Evolutionary conservation across 2,888 invertebrate genomes (phyloP).

Genomic region (Eupithecia tripunctaria): DNA sequence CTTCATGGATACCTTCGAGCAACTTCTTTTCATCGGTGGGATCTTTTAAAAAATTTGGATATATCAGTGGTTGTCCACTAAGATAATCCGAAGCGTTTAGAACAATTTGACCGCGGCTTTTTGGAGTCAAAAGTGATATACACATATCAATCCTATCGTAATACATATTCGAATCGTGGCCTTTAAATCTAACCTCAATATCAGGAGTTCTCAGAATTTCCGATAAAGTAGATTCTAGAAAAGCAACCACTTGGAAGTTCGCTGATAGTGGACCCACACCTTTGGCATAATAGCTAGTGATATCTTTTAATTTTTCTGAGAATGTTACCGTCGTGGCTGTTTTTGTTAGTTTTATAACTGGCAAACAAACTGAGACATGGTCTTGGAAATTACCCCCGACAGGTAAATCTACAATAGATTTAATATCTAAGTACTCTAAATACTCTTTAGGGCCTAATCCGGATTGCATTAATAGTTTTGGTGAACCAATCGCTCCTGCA

Average conservation of each 20-base stretch:
- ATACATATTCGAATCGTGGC: slow-evolving; percentile 79
- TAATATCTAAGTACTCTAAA: slow-evolving; percentile 73
- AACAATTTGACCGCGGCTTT: slow-evolving; percentile 74
- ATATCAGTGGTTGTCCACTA: slow-evolving; percentile 73
- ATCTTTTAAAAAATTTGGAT: slow-evolving; percentile 76
- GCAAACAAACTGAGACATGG: slow-evolving; percentile 75
- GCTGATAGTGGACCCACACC: slow-evolving; percentile 75
- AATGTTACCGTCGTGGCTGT: slow-evolving; percentile 70
- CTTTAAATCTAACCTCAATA: slow-evolving; percentile 75
- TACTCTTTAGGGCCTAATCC: slow-evolving; percentile 78
- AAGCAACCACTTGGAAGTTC: slow-evolving; percentile 77
- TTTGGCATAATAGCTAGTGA: slow-evolving; percentile 72
- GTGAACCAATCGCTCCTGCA: slow-evolving; percentile 77
- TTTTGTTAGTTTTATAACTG: slow-evolving; percentile 70
- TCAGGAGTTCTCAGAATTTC: slow-evolving; percentile 74
- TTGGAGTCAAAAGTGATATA: slow-evolving; percentile 73
- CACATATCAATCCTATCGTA: slow-evolving; percentile 77
- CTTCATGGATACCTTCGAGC: slow-evolving; percentile 73
- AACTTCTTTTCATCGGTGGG: slow-evolving; percentile 70
- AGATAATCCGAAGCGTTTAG: slow-evolving; percentile 71
- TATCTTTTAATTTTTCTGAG: slow-evolving; percentile 73
- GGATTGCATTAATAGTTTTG: slow-evolving; percentile 77
- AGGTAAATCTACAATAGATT: slow-evolving; percentile 66
- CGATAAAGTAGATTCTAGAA: slow-evolving; percentile 70
- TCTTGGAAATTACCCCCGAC: slow-evolving; percentile 80